phyloP scores from a whole-genome alignment of 1,140 invertebrate genomes.

The Hyphantria cunea region DNA sequence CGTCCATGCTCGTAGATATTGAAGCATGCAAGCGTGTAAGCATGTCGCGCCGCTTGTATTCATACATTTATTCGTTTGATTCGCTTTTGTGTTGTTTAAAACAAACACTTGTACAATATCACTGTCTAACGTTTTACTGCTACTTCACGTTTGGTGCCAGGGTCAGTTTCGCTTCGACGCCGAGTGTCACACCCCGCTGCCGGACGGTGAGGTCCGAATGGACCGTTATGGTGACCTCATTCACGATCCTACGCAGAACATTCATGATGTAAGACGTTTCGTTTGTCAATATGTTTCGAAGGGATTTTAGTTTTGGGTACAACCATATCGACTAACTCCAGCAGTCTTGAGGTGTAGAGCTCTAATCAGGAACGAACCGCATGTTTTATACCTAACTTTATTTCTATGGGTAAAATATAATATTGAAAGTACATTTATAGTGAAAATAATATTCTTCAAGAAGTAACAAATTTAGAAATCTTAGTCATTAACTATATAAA shows the following conservation, averaged over 20 bases:
- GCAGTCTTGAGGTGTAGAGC: slow-evolving; percentile 27
- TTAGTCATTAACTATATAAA: slow-evolving; percentile 42
- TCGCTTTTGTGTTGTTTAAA: slow-evolving; percentile 36
- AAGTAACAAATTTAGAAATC: slow-evolving; percentile 28
- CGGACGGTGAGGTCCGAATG: slow-evolving; percentile 84
- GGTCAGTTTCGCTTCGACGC: slow-evolving; percentile 92
- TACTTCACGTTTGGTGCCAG: slow-evolving; percentile 78
- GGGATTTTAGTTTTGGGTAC: slow-evolving; percentile 17
- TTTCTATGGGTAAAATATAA: not conserved
- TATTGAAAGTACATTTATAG: too few species aligned
- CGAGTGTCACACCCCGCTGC: slow-evolving; percentile 86
- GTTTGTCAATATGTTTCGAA: slow-evolving; percentile 14
- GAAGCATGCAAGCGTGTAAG: slow-evolving; percentile 83
- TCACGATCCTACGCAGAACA: slow-evolving; percentile 72
- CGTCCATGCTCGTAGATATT: slow-evolving; percentile 79
- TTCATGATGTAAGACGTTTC: slow-evolving; percentile 70
- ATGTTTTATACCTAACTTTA: slow-evolving; percentile 11
- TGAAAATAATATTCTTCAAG: slow-evolving; percentile 40
- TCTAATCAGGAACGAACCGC: slow-evolving; percentile 1
- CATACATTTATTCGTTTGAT: slow-evolving; percentile 25
- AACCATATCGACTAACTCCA: slow-evolving; percentile 41
- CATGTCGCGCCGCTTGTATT: slow-evolving; percentile 72
- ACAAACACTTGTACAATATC: slow-evolving; percentile 16
- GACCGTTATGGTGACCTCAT: slow-evolving; percentile 77
- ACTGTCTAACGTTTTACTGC: slow-evolving; percentile 33